Percentiles rank a stretch among this genome's conserved stretches.
phyloP scores from a whole-genome alignment of 2,888 invertebrate species.

The Amblyjoppa proteus region DNA sequence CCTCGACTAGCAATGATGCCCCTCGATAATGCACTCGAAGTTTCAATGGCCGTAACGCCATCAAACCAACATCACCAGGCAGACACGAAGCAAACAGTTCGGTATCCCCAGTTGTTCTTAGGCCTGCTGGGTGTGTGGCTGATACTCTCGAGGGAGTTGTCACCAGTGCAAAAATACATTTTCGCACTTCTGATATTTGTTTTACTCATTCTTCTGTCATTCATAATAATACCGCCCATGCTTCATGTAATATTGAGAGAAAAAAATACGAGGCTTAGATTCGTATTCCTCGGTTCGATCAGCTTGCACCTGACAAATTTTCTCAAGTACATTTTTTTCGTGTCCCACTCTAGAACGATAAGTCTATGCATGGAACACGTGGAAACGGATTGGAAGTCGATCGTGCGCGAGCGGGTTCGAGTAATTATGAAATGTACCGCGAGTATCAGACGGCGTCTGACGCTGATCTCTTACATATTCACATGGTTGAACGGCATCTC shows the following conservation, averaged over 20 bases:
- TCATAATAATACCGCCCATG: not conserved
- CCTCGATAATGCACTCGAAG: too few species aligned
- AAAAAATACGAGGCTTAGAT: conserved; percentile 4
- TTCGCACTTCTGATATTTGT: not conserved
- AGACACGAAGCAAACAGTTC: conserved; percentile 32
- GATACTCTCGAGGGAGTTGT: not conserved
- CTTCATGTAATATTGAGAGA: not conserved
- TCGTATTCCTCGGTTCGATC: conserved; percentile 50
- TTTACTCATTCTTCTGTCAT: not conserved
- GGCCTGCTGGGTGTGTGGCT: conserved; percentile 57
- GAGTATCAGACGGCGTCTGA: too few species aligned
- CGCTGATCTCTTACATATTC: too few species aligned
- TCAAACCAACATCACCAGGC: conserved; percentile 1
- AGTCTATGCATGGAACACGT: too few species aligned
- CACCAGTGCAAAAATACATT: not conserved
- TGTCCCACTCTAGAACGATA: too few species aligned
- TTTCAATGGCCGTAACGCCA: not conserved
- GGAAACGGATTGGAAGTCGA: too few species aligned
- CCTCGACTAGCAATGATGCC: too few species aligned
- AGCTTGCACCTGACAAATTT: conserved; percentile 30
- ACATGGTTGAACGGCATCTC: conserved; percentile 56
- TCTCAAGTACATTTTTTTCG: conserved; percentile 21
- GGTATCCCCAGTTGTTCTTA: conserved; percentile 44
- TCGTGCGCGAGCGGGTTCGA: too few species aligned
- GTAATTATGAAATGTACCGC: too few species aligned